A percentile compares a stretch with the other conserved stretches of the same genome.
Evolutionary conservation across 2,113 vertebrate species (phyloP).

Genomic region (Psittacus erithacus): DNA sequence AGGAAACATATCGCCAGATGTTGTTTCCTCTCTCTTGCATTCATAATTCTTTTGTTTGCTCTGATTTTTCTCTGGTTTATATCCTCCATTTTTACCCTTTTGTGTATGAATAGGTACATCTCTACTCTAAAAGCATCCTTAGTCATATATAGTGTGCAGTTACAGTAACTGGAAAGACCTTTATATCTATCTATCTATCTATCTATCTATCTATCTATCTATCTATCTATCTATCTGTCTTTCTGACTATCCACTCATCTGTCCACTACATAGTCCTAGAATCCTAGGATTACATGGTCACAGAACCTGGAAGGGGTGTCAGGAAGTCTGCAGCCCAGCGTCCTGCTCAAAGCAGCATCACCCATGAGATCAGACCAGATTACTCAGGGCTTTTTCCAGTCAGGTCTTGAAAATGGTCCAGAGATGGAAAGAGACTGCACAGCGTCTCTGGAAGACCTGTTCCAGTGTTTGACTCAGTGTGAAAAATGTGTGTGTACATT

Average conservation of each 20-base stretch:
- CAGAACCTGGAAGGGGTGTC: neutral
- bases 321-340: neutral
- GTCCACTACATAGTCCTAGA: neutral
- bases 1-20: neutral
- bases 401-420: neutral
- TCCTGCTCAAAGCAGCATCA: neutral
- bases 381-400: neutral
- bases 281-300: neutral
- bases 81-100: neutral
- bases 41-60: neutral
- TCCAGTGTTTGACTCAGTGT: neutral
- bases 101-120: neutral
- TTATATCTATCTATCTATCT: neutral
- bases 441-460: neutral
- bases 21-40: neutral
- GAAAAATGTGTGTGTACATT: neutral
- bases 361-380: neutral
- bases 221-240: neutral
- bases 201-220: neutral
- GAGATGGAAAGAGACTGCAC: neutral
- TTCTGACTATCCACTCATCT: rapidly evolving
- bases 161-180: neutral
- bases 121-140: neutral
- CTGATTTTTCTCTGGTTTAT: neutral
- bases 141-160: neutral